These are phyloP conservation scores for Harpagus bidentatus DNA, from an alignment of 2,113 vertebrate genomes.

Conservation along the genomic window DNA sequence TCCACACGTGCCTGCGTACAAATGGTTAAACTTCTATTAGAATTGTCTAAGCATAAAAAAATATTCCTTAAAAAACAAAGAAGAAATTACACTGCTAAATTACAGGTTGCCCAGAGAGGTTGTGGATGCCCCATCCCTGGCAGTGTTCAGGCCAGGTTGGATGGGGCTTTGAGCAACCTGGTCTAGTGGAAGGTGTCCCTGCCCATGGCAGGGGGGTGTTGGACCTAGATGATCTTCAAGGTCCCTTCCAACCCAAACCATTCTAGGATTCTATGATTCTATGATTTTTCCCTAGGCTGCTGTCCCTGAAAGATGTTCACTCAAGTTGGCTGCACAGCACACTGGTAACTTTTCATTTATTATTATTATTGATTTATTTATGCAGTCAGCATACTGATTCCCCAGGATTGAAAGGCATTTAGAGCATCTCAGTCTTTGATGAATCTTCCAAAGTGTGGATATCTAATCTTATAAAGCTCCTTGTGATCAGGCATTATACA, in stretches of 20 bases:
- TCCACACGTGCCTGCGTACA: accelerated
- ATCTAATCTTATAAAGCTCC: background rate
- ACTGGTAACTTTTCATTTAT: background rate
- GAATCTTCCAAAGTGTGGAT: background rate
- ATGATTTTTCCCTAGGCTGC: background rate
- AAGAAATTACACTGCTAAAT: background rate
- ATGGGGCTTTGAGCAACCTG: too few species aligned
- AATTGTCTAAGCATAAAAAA: background rate
- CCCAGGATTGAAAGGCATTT: background rate
- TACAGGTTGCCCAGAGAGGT: background rate
- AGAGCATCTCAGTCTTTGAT: background rate
- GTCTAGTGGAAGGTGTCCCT: too few species aligned
- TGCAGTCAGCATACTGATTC: background rate
- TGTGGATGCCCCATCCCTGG: too few species aligned
- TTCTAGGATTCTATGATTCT: too few species aligned
- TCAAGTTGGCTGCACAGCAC: background rate
- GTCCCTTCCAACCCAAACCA: too few species aligned
- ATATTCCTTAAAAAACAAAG: background rate
- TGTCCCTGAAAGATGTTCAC: background rate
- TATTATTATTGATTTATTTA: background rate
- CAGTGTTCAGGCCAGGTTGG: too few species aligned
- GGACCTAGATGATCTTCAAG: too few species aligned
- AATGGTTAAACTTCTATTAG: background rate
- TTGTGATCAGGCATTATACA: background rate
- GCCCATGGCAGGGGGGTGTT: too few species aligned